Conservation (phyloP, 2,797 vertebrate species). For the Alca torda region DNA sequence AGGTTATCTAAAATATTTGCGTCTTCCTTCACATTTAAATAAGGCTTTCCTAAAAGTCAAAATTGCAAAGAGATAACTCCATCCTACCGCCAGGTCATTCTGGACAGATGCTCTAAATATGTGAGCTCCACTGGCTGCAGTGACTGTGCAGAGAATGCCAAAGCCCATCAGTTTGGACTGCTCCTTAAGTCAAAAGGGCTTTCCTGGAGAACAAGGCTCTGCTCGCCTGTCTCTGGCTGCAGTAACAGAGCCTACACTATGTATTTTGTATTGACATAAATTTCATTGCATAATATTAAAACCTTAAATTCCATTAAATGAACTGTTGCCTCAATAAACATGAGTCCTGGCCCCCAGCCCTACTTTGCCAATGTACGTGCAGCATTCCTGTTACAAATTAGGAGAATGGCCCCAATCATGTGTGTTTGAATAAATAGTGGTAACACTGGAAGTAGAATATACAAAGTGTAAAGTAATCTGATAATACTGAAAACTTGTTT, state of each 20-base stretch:
- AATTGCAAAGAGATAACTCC: not conserved
- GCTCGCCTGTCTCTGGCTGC: not conserved
- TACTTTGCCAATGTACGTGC: accelerated
- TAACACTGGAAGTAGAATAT: not conserved
- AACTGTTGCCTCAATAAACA: not conserved
- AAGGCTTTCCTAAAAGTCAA: not conserved
- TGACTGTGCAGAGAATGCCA: not conserved
- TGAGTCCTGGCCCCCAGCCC: not conserved
- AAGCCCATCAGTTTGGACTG: not conserved
- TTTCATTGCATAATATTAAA: not conserved
- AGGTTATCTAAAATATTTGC: not conserved
- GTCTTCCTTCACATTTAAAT: not conserved
- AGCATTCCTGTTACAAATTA: not conserved
- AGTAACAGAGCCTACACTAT: not conserved
- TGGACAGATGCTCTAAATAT: not conserved
- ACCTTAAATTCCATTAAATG: not conserved
- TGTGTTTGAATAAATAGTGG: not conserved
- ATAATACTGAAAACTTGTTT: not conserved
- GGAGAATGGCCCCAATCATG: not conserved
- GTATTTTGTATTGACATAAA: not conserved
- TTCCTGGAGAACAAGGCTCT: not conserved
- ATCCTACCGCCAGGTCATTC: not conserved
- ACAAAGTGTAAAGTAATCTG: not conserved
- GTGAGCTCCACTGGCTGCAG: not conserved
- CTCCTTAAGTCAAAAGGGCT: not conserved